Evolutionary conservation across 2,888 invertebrate genomes (phyloP), one percentile per base, ranked within the genome.

Genomic region (Eudemis profundana): DNA sequence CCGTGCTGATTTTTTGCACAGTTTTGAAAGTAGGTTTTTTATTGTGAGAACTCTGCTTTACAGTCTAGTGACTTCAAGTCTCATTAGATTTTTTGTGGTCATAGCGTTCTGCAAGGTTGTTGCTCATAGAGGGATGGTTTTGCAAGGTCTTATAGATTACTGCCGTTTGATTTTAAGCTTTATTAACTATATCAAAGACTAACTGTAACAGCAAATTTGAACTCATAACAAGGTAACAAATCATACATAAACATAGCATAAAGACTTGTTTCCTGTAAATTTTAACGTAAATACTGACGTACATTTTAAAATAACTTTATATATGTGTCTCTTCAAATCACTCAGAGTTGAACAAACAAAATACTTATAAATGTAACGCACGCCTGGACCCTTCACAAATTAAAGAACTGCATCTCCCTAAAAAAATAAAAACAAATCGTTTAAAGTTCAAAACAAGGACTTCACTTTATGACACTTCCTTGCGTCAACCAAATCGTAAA

Each of bases 1-100:
- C 83, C 89, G 83, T 86, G 80, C 78, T 73, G 79, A 82, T 83
- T 89, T 89, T 89, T 90, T 89, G 86, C 88, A 72, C 76, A 74
- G 76, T 74, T 79, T 74, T 70, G 68, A 78, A 79, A 77, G 74
- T 77, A 75, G 78, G 78, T 79, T 79, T 79, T 73, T 70, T 61
- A 69, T 69, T 69, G 79, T 86, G 86, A 83, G 85, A 86, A 86
- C 80, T 78, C 65, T 63, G 74, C 76, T 80, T 85, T 78, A 85
- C 84, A 86, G 86, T 89, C 87, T 86, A 78, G 78, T 87, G 85
- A 72, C 70, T 78, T 74, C 59, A 66, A 60, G 59, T 71, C 21
- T 77, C 71, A 63, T 76, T 76, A 71, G 69, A 62, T 60, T 69
- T 74, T 69, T 61, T 56, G 27, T 56, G 7, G 17, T 56, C 12